These are phyloP conservation scores for Helleia helle DNA, from an alignment of 2,888 invertebrate species.

Conservation along the genomic window DNA sequence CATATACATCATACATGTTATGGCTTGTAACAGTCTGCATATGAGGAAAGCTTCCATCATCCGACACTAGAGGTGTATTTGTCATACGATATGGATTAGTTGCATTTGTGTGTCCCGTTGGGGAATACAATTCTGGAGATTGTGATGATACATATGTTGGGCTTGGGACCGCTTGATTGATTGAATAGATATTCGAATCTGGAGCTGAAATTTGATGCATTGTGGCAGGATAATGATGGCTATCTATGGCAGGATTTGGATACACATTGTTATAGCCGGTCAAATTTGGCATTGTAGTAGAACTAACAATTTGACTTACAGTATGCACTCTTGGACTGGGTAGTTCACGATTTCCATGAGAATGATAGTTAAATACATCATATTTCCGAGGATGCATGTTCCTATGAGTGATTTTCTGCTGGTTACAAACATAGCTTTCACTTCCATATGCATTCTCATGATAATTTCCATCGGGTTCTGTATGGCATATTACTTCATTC, in stretches of 20 bases:
- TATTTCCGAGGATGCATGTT: conserved; percentile 48
- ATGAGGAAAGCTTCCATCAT: conserved; percentile 64
- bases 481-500: conserved; percentile 46
- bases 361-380: conserved; percentile 56
- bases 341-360: conserved; percentile 47
- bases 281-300: conserved; percentile 67
- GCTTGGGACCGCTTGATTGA: conserved; percentile 38
- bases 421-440: conserved; percentile 49
- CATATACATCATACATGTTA: conserved; percentile 66
- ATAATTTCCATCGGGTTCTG: conserved; percentile 47
- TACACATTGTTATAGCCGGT: conserved; percentile 54
- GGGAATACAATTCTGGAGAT: conserved; percentile 63
- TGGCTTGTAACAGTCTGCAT: conserved; percentile 58
- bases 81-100: conserved; percentile 69
- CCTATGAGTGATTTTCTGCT: conserved; percentile 38
- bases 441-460: conserved; percentile 51
- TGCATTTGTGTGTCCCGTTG: conserved; percentile 63
- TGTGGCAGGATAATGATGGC: conserved; percentile 41
- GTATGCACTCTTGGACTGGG: conserved; percentile 55
- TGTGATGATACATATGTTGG: conserved; percentile 62
- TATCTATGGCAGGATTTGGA: conserved; percentile 36
- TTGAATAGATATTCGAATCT: conserved; percentile 54
- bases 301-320: conserved; percentile 62
- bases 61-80: conserved; percentile 61
- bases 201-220: conserved; percentile 43